Percentiles rank a stretch among this genome's conserved stretches.
These are phyloP conservation scores for Saguinus midas DNA, from an alignment of 2,113 vertebrate genomes.

Conservation along the genomic window DNA sequence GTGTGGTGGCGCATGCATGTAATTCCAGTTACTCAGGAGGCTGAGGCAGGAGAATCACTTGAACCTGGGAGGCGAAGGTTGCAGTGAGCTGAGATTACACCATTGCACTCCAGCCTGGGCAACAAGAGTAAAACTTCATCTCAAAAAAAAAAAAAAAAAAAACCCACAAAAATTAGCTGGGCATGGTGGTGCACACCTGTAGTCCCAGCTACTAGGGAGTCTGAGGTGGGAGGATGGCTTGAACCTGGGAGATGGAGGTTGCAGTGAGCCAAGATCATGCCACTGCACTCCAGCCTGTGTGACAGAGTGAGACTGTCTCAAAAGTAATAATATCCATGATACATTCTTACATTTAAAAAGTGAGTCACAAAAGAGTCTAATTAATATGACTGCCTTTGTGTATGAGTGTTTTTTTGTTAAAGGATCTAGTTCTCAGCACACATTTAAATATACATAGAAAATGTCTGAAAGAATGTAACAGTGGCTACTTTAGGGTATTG, in stretches of 20 bases:
- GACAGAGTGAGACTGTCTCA: neutral
- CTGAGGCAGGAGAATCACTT: too few species aligned
- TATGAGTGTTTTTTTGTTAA: constrained; percentile 9
- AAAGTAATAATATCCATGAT: neutral
- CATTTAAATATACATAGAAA: neutral
- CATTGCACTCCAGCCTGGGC: neutral
- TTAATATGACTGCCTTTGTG: neutral
- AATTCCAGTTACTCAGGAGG: neutral
- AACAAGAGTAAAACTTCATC: neutral
- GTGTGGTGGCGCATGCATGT: neutral
- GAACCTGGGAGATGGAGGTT: neutral
- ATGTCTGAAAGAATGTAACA: neutral
- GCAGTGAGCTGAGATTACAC: too few species aligned
- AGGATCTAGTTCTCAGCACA: neutral
- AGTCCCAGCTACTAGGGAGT: neutral
- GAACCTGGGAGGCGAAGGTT: too few species aligned
- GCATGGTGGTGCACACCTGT: neutral
- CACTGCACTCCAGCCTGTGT: neutral
- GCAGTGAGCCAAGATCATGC: neutral
- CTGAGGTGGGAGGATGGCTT: neutral
- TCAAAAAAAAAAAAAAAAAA: neutral
- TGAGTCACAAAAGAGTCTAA: neutral
- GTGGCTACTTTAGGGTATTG: neutral
- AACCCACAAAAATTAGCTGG: neutral
- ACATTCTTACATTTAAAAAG: neutral